Conservation (phyloP, 2,888 invertebrate species). For the Cheilosia scutellata region DNA sequence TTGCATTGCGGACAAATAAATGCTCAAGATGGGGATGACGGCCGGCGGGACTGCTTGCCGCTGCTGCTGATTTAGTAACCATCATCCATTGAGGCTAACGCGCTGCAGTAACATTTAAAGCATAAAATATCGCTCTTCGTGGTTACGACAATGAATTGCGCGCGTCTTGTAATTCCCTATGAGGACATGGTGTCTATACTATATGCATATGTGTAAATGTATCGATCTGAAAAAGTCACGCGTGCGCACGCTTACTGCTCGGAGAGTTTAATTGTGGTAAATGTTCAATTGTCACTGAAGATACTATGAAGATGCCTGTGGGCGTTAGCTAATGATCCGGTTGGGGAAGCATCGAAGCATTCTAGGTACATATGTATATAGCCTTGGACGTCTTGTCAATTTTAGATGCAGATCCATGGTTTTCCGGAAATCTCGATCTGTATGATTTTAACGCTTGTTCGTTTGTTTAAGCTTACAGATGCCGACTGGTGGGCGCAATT, state of each 20-base stretch:
- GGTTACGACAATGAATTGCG: slow-evolving; percentile 27
- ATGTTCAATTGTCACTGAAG: slow-evolving; percentile 6
- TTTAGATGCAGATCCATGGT: no score
- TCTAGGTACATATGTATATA: no score
- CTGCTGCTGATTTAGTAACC: slow-evolving; percentile 59
- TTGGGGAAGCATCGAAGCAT: neutral
- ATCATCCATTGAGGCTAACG: slow-evolving; percentile 46
- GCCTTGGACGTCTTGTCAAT: no score
- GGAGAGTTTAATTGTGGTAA: slow-evolving; percentile 39
- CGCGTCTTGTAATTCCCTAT: neutral
- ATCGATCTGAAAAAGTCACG: slow-evolving; percentile 28
- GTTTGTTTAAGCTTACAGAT: no score
- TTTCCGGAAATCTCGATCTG: no score
- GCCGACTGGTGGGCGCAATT: no score
- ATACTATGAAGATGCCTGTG: neutral
- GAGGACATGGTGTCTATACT: no score
- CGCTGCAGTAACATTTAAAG: slow-evolving; percentile 45
- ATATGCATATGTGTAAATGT: no score
- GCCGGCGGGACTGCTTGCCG: slow-evolving; percentile 5
- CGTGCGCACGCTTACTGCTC: slow-evolving; percentile 26
- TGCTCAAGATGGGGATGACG: slow-evolving; percentile 1
- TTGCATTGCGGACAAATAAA: slow-evolving; percentile 47
- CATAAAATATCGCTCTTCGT: slow-evolving; percentile 56
- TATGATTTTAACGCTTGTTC: no score
- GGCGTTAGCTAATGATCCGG: neutral